These are phyloP conservation scores for Griposia aprilina DNA, from an alignment of 2,888 invertebrate genomes.

Conservation along the genomic window DNA sequence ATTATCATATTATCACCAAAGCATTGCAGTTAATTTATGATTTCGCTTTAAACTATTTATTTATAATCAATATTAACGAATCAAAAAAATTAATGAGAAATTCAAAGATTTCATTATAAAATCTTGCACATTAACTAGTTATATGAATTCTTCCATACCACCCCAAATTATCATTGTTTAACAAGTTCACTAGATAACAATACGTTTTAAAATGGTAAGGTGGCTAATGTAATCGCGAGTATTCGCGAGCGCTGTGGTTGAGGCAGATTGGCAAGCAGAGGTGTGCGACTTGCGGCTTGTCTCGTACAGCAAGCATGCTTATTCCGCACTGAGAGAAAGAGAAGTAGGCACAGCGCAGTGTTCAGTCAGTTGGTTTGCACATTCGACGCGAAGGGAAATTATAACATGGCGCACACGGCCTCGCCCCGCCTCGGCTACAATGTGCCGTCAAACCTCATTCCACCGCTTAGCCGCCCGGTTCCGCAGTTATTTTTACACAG, in stretches of 20 bases:
- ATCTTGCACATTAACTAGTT: background rate
- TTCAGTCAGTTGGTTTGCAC: constrained; percentile 87
- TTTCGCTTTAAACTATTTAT: constrained; percentile 1
- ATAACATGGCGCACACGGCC: constrained; percentile 90
- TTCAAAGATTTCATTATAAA: background rate
- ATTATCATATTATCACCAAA: background rate
- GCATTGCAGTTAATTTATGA: background rate
- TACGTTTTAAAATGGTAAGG: constrained; percentile 49
- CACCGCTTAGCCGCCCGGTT: constrained; percentile 89
- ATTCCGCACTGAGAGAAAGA: constrained; percentile 85
- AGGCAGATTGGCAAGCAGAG: constrained; percentile 61
- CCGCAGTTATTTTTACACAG: constrained; percentile 91
- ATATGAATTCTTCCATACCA: background rate
- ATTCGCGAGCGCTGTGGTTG: constrained; percentile 48
- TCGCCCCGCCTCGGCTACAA: constrained; percentile 90
- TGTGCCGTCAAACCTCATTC: constrained; percentile 91
- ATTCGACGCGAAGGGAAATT: constrained; percentile 90
- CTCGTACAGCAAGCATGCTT: constrained; percentile 77
- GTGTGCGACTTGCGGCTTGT: constrained; percentile 70
- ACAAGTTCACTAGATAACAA: constrained; percentile 40
- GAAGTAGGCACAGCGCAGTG: constrained; percentile 85
- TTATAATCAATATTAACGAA: background rate
- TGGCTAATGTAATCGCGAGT: constrained; percentile 46
- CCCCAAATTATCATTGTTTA: constrained; percentile 2
- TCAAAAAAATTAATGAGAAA: background rate